A percentile compares a stretch with the other conserved stretches of the same genome.
Evolutionary conservation across 2,888 invertebrate genomes (phyloP).

Genomic region (Drosophila emarginata): DNA sequence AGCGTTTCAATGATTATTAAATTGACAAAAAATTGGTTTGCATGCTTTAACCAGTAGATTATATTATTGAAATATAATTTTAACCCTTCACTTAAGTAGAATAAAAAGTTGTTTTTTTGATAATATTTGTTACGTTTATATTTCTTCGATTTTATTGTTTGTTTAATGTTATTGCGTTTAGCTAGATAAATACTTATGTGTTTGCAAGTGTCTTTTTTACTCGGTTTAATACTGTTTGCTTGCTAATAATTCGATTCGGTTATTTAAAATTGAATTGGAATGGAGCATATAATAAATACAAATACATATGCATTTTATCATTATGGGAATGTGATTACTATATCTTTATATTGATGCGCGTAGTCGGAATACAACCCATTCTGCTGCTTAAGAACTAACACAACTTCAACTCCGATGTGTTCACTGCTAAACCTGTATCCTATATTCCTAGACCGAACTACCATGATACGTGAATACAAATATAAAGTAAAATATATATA

Average conservation of each 20-base stretch:
- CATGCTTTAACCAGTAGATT: too few species aligned
- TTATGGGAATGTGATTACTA: neutral
- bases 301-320: slow-evolving; percentile 46
- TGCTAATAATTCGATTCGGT: slow-evolving; percentile 47
- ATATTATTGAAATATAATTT: neutral
- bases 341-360: slow-evolving; percentile 40
- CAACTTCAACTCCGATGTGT: slow-evolving; percentile 46
- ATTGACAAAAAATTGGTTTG: too few species aligned
- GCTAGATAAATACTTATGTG: slow-evolving; percentile 55
- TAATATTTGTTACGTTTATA: slow-evolving; percentile 38
- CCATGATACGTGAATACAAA: slow-evolving; percentile 11
- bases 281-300: slow-evolving; percentile 45
- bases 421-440: slow-evolving; percentile 4
- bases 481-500: slow-evolving; percentile 36
- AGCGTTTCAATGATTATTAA: too few species aligned
- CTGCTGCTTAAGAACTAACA: slow-evolving; percentile 65
- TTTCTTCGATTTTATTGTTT: slow-evolving; percentile 56
- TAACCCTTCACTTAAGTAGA: slow-evolving; percentile 19
- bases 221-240: slow-evolving; percentile 66
- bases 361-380: slow-evolving; percentile 68
- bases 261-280: slow-evolving; percentile 50
- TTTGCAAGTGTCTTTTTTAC: slow-evolving; percentile 58
- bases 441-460: slow-evolving; percentile 11
- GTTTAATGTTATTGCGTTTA: slow-evolving; percentile 55
- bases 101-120: slow-evolving; percentile 41